A percentile compares a stretch with the other conserved stretches of the same genome.
phyloP scores from a whole-genome alignment of 1,140 invertebrate genomes.

The Drosophila pallidifrons region DNA sequence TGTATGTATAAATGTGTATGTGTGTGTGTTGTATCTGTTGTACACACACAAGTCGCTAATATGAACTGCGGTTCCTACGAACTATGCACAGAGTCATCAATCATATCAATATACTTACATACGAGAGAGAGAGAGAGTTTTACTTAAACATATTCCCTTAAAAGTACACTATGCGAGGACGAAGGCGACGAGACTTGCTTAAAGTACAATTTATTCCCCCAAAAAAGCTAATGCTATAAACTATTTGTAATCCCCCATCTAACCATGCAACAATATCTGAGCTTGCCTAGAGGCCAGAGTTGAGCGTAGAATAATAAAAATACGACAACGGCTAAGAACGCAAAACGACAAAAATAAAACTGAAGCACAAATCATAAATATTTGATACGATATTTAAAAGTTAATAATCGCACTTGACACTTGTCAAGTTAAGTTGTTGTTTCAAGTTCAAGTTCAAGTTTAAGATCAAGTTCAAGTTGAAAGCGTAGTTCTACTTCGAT shows the following conservation, averaged over 20 bases:
- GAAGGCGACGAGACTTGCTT: constrained; percentile 9
- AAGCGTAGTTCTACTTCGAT: constrained; percentile 36
- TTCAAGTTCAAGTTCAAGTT: constrained; percentile 19
- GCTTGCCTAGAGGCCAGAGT: constrained; percentile 21
- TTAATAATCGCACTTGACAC: constrained; percentile 16
- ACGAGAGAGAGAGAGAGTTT: constrained; percentile 17
- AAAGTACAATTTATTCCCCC: neutral
- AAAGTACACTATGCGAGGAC: neutral
- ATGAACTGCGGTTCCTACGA: constrained; percentile 43
- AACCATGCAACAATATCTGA: constrained; percentile 27
- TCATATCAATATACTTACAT: constrained; percentile 28
- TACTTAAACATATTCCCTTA: constrained; percentile 36
- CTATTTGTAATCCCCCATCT: constrained; percentile 3
- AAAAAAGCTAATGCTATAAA: constrained; percentile 9
- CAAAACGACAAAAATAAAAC: constrained; percentile 1
- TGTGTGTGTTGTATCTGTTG: constrained; percentile 1
- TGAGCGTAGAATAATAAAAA: constrained; percentile 12
- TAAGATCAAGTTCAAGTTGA: constrained; percentile 13
- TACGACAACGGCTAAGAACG: neutral
- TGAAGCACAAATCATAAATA: neutral
- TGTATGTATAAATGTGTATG: constrained; percentile 26
- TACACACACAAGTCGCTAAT: constrained; percentile 48
- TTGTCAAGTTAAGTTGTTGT: neutral
- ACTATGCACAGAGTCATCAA: constrained; percentile 8
- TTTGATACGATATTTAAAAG: constrained; percentile 1